phyloP scores from a whole-genome alignment of 2,888 invertebrate species.

The Cheilosia impressa region DNA sequence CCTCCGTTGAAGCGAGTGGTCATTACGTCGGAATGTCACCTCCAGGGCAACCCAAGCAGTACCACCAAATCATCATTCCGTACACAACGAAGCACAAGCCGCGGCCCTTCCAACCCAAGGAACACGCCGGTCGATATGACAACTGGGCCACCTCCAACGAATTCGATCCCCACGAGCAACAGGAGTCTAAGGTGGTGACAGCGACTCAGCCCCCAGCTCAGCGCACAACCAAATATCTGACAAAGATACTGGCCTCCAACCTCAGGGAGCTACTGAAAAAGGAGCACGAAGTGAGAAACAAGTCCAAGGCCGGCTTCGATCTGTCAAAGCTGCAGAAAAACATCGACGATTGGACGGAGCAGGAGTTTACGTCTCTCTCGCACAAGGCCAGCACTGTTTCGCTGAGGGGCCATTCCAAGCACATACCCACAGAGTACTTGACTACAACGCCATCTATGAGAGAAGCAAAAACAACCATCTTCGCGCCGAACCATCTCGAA shows the following conservation, averaged over 20 bases:
- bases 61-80: constrained; percentile 93
- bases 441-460: constrained; percentile 85
- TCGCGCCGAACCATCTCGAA: constrained; percentile 79
- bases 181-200: constrained; percentile 84
- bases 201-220: constrained; percentile 80
- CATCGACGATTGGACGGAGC: constrained; percentile 93
- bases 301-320: constrained; percentile 85
- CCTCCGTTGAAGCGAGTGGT: constrained; percentile 82
- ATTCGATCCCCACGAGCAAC: constrained; percentile 84
- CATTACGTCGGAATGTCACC: constrained; percentile 81
- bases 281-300: constrained; percentile 81
- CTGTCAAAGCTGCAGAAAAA: constrained; percentile 90
- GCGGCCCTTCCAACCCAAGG: constrained; percentile 84
- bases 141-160: constrained; percentile 80
- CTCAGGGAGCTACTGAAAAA: constrained; percentile 84
- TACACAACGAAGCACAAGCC: constrained; percentile 88
- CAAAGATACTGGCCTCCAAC: constrained; percentile 84
- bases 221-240: constrained; percentile 81
- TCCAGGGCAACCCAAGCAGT: constrained; percentile 84
- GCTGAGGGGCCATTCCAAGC: constrained; percentile 87
- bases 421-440: constrained; percentile 91
- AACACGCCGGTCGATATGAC: constrained; percentile 77
- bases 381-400: constrained; percentile 85
- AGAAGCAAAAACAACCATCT: constrained; percentile 79
- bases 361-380: constrained; percentile 87